Evolutionary conservation across 1,140 invertebrate genomes (phyloP), one percentile per base, ranked within the genome.

Genomic region (Drosophila kohkoa): DNA sequence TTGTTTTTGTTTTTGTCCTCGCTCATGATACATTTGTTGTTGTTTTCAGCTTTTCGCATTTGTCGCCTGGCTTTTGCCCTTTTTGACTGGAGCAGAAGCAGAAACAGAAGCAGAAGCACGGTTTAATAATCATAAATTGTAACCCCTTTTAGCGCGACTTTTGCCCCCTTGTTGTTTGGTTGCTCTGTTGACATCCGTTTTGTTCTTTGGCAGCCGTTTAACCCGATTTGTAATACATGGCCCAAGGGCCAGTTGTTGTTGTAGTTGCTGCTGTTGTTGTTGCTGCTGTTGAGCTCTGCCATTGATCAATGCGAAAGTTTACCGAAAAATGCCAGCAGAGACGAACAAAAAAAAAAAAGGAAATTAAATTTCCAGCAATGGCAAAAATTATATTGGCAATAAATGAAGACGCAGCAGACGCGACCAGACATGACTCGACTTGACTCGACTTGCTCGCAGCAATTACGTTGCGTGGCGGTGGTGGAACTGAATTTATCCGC

Each of bases 61-160:
- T 75, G 60, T 64, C 35, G 52, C 16, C 51, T 32, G 30, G 59
- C 45, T 55, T 66, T 67, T 67, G 70, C 63, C 67, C 32, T 79
- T 25, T 25, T 25, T 75, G 67, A 30, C 60, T 62, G 20, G 20
- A 25, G 20, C 20, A 25, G 20, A 20, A 20, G 1, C 20, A 20
- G 20, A 25, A 25, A 1, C 20, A 20, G 3, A 20, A 20, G 3
- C 20, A 25, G 20, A 25, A 15, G 67, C 54, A 67, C 28, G 77
- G 78, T 87, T 83, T 87, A 90, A 88, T 90, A 90, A 90, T 87
- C 82, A 90, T 87, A 90, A 90, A 90, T 90, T 82, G 64, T 88
- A 83, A 90, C 85, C 85, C 85, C 67, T 89, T 77, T 85, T 71
- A 46, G 63, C 62, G 74, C 67, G 64, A 75, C 82, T 78, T 79